Percentiles rank a stretch among this genome's conserved stretches.
phyloP scores from a whole-genome alignment of 1,140 invertebrate species.

The Drosophila micromelanica region DNA sequence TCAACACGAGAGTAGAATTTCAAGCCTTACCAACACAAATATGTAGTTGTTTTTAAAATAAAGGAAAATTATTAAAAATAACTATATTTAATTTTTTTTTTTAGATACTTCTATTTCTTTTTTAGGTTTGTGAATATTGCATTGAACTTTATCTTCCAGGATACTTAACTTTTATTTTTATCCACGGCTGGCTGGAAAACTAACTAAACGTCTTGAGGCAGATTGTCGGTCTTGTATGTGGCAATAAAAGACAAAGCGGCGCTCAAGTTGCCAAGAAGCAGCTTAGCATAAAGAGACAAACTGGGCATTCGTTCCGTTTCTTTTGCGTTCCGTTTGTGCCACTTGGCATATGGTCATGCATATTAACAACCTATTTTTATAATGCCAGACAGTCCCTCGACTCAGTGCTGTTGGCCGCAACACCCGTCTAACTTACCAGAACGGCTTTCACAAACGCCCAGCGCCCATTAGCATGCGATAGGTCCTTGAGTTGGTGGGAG shows the following conservation, averaged over 20 bases:
- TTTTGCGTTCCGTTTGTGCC: conserved; percentile 9
- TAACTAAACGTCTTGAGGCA: conserved; percentile 43
- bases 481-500: neutral
- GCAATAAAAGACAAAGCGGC: conserved; percentile 52
- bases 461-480: conserved; percentile 45
- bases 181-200: conserved; percentile 14
- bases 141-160: too few relatives aligned
- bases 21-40: too few relatives aligned
- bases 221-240: conserved; percentile 19
- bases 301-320: conserved; percentile 38
- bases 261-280: conserved; percentile 43
- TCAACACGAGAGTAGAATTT: too few relatives aligned
- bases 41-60: too few relatives aligned
- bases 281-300: conserved; percentile 37
- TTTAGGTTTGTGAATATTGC: too few relatives aligned
- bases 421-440: conserved; percentile 57
- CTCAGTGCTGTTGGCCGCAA: neutral
- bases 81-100: too few relatives aligned
- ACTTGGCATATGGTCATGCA: conserved; percentile 76
- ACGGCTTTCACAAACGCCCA: conserved; percentile 46
- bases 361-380: conserved; percentile 82
- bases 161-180: conserved; percentile 25
- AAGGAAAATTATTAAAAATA: too few relatives aligned
- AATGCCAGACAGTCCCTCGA: conserved; percentile 38
- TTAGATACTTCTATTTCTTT: too few relatives aligned